A percentile compares a stretch with the other conserved stretches of the same genome.
Conservation (phyloP, 2,113 vertebrate species). For the Carassius gibelio region DNA sequence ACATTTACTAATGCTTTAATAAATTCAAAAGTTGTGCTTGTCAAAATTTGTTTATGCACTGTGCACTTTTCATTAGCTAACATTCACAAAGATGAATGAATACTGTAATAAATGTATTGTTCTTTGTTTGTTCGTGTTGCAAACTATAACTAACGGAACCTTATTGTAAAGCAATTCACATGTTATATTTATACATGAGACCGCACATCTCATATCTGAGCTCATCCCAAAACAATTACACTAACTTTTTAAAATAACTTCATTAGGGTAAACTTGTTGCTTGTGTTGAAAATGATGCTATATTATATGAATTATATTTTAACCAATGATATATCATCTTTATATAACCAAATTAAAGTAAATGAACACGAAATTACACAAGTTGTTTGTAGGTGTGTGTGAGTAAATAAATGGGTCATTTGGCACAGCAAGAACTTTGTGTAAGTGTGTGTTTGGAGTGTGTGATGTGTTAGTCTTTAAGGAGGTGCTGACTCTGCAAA, state of each 20-base stretch:
- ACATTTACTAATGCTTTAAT: too few species aligned
- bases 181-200: neutral
- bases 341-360: too few species aligned
- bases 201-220: too few species aligned
- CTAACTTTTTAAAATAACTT: neutral
- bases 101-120: too few species aligned
- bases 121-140: too few species aligned
- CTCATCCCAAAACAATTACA: neutral
- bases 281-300: neutral
- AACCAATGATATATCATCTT: too few species aligned
- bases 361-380: neutral
- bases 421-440: neutral
- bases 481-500: constrained; percentile 28
- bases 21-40: too few species aligned
- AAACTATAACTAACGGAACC: too few species aligned
- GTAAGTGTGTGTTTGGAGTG: neutral
- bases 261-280: neutral
- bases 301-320: neutral
- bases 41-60: too few species aligned
- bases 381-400: neutral
- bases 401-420: neutral
- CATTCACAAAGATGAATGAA: too few species aligned
- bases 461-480: constrained; percentile 37
- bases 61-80: too few species aligned
- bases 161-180: neutral